Base-by-base conservation (phyloP, 2,113 vertebrate genomes). In the Hippolais icterina region DNA sequence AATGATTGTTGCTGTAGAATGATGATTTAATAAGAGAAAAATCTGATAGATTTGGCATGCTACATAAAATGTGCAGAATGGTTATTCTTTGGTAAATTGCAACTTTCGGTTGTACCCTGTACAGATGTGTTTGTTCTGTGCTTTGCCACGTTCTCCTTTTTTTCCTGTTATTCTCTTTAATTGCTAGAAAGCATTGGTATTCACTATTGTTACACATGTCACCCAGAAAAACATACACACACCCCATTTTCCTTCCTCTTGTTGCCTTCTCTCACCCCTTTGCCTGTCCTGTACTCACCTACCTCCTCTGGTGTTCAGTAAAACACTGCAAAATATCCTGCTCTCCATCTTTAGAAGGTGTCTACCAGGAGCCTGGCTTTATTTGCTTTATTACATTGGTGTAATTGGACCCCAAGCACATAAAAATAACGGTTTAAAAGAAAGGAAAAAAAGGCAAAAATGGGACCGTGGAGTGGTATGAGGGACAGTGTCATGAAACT, bases 21-120 rank as follows among this genome's bases (percentile, higher is more conserved):
- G 96, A 96, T 96, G 72, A 95, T 97, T 97, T 97, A 96, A 95
- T 96, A 97, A 95, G 78, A 83, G 69, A 97, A 97, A 90, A 97
- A 94, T 96, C 83, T 94, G 89, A 95, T 95, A 94, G 54, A 90
- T 97, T 95, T 97, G 80, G 94, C 89, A 87, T 97, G 74, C 60
- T 95, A 91, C 87, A 97, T 90, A 94, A 97, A 97, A 97, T 92
- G 92, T 91, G 84, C 56, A 96, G 89, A 94, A 84, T 63, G 39
- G 35, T 96, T 97, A 78, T 94, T 96, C 79, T 92, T 94, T 77
- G 74, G 56, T 80, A 98, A 98, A 97, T 94, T 96, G 70, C 85
- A 96, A 60, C 72, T 84, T 96, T 97, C 21, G 1, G 52, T 93
- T 97, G 81, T 71, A 83, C 46, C 93, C 64, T 86, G 72, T 91